phyloP scores from a whole-genome alignment of 2,113 vertebrate species.

The Eclectus roratus region DNA sequence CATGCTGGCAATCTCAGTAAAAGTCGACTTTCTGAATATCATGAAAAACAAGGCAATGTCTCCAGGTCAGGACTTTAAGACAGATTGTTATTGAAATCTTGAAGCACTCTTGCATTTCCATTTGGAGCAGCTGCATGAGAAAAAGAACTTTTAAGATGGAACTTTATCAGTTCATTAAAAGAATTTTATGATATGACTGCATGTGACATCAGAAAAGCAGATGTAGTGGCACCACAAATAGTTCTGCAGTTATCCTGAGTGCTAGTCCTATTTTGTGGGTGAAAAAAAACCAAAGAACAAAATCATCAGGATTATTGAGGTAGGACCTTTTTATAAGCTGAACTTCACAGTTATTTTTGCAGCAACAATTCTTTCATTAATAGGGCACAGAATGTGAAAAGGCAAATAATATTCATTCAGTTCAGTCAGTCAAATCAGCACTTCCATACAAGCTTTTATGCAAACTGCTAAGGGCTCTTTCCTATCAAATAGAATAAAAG shows the following conservation, averaged over 20 bases:
- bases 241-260: neutral
- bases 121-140: neutral
- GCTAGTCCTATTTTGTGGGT: neutral
- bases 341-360: neutral
- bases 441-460: neutral
- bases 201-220: neutral
- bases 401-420: neutral
- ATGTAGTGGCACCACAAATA: neutral
- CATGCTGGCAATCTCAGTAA: neutral
- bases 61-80: conserved; percentile 11
- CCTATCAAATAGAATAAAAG: conserved; percentile 32
- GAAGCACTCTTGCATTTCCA: neutral
- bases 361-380: neutral
- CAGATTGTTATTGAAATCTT: neutral
- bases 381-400: neutral
- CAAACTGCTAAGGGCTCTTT: neutral
- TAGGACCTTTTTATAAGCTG: neutral
- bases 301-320: neutral
- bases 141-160: conserved; percentile 36
- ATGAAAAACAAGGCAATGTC: neutral
- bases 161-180: neutral
- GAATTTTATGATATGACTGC: neutral
- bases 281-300: neutral
- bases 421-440: neutral
- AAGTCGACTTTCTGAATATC: neutral